Conservation (phyloP, 2,113 vertebrate species). For the Corythornis vintsioides region DNA sequence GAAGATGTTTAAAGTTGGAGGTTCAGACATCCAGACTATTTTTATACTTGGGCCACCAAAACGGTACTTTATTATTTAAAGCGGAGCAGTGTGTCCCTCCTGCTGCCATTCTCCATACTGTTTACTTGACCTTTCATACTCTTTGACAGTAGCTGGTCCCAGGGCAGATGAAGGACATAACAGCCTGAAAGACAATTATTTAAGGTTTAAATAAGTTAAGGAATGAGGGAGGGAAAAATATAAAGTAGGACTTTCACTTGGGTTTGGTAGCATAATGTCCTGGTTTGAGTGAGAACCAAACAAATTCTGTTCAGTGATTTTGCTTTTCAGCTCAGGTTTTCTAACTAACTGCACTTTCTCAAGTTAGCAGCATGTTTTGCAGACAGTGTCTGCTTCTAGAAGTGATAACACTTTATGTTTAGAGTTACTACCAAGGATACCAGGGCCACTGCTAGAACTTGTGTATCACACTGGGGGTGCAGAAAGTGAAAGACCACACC, state of each 20-base stretch:
- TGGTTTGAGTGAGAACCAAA: too few species aligned
- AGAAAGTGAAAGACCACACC: too few species aligned
- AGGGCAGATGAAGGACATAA: neutral
- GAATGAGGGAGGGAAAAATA: neutral
- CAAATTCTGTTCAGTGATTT: too few species aligned
- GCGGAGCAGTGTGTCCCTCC: neutral
- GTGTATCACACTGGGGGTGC: too few species aligned
- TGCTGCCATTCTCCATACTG: too few species aligned
- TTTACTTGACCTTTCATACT: neutral
- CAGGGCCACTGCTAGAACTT: too few species aligned
- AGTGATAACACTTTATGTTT: too few species aligned
- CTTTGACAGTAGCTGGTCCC: neutral
- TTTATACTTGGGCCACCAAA: neutral
- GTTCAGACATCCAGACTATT: neutral
- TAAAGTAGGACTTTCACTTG: neutral
- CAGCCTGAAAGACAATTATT: neutral
- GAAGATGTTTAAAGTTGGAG: neutral
- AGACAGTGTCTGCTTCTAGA: too few species aligned
- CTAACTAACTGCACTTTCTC: too few species aligned
- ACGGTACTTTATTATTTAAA: neutral
- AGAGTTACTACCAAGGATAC: too few species aligned
- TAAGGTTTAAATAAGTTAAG: neutral
- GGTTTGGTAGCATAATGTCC: neutral
- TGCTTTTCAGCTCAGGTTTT: too few species aligned
- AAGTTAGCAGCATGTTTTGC: too few species aligned